Evolutionary conservation across 2,113 vertebrate species (phyloP).

Genomic region (Centropristis striata): DNA sequence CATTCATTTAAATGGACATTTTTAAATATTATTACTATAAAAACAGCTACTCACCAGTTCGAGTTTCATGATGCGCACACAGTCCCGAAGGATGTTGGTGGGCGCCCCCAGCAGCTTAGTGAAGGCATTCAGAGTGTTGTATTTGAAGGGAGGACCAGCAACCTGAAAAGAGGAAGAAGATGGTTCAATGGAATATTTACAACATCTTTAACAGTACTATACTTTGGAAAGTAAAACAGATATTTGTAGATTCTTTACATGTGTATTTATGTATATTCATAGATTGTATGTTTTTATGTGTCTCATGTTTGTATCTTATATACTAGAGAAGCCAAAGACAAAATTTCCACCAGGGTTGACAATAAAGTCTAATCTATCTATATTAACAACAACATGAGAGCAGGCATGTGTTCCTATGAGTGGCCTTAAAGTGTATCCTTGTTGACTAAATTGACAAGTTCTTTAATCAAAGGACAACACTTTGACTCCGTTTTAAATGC

Average conservation of each 20-base stretch:
- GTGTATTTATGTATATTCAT: no score
- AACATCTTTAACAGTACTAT: no score
- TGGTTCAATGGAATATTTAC: background rate
- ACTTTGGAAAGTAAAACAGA: no score
- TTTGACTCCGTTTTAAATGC: no score
- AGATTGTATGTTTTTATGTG: no score
- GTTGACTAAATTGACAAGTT: background rate
- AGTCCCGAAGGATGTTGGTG: constrained; percentile 97
- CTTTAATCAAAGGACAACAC: no score
- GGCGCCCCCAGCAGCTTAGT: constrained; percentile 97
- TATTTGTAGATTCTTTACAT: no score
- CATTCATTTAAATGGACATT: background rate
- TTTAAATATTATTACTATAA: background rate
- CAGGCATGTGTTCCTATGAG: background rate
- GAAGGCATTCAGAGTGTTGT: constrained; percentile 99
- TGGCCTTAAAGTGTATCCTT: background rate
- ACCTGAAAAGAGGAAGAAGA: constrained; percentile 84
- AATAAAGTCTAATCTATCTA: no score
- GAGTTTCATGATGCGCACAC: constrained; percentile 99
- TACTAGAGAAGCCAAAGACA: no score
- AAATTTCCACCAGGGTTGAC: no score
- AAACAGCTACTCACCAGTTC: constrained; percentile 91
- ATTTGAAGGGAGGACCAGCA: constrained; percentile 98
- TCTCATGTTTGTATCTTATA: no score
- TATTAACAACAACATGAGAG: background rate